Evolutionary conservation across 1,140 invertebrate genomes (phyloP).

Genomic region (Drosophila lowei): DNA sequence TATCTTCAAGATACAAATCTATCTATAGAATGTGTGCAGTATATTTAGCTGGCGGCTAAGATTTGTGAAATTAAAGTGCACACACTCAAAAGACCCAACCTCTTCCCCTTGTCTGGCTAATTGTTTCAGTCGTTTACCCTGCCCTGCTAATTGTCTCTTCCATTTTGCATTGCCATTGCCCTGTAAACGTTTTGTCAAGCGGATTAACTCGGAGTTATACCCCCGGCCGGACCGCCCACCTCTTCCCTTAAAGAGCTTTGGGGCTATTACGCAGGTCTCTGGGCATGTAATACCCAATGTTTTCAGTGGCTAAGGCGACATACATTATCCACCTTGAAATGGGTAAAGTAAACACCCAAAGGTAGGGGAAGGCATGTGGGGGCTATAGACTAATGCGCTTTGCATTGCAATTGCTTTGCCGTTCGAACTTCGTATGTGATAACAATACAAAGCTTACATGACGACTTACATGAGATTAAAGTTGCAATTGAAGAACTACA

Average conservation of each 20-base stretch:
- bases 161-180: conserved; percentile 40
- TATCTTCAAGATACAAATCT: conserved; percentile 71
- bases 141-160: conserved; percentile 52
- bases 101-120: conserved; percentile 15
- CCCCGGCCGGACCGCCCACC: neutral
- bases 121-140: conserved; percentile 46
- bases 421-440: conserved; percentile 23
- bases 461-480: conserved; percentile 73
- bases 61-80: conserved; percentile 72
- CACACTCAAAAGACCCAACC: conserved; percentile 1
- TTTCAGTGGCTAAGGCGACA: conserved; percentile 69
- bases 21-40: conserved; percentile 11
- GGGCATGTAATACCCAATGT: conserved; percentile 64
- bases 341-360: conserved; percentile 44
- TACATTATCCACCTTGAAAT: conserved; percentile 72
- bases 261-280: conserved; percentile 7
- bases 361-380: conserved; percentile 7
- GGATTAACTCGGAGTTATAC: conserved; percentile 51
- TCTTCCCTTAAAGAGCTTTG: neutral
- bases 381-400: conserved; percentile 63
- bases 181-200: conserved; percentile 77
- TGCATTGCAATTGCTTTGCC: conserved; percentile 55
- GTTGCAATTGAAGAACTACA: conserved; percentile 68
- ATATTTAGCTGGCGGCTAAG: conserved; percentile 43
- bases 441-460: conserved; percentile 64